Evolutionary conservation across 2,113 vertebrate genomes (phyloP).

Genomic region (Ursus arctos): DNA sequence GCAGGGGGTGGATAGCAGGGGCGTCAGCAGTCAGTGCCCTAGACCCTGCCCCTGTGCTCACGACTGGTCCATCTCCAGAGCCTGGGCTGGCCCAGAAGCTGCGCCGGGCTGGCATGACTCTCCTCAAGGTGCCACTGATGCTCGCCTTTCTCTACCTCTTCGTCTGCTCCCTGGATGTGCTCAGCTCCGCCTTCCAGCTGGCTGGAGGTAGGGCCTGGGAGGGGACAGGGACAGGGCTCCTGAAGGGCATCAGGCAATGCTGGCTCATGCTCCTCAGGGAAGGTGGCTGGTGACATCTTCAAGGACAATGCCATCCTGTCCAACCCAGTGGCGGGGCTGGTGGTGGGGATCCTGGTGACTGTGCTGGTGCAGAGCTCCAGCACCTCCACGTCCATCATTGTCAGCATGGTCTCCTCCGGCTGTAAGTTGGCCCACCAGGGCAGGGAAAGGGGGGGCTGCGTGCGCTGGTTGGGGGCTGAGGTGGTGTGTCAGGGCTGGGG

Average conservation of each 20-base stretch:
- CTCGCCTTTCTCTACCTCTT: conserved; percentile 95
- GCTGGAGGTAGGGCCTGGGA: conserved; percentile 90
- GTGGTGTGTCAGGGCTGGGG: not conserved
- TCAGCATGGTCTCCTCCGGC: conserved; percentile 97
- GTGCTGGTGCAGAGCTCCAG: conserved; percentile 97
- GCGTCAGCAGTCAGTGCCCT: not conserved
- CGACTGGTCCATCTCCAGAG: not conserved
- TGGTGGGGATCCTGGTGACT: conserved; percentile 95
- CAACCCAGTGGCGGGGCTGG: conserved; percentile 95
- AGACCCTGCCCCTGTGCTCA: not conserved
- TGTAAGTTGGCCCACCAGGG: conserved; percentile 87
- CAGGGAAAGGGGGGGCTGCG: not conserved
- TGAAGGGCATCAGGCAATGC: not conserved
- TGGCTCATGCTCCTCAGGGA: conserved; percentile 87
- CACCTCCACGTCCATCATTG: conserved; percentile 95
- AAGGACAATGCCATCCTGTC: conserved; percentile 94
- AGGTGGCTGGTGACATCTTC: conserved; percentile 96
- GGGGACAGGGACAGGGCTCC: not conserved
- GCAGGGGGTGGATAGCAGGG: not conserved
- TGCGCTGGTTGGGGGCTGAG: too few relatives aligned
- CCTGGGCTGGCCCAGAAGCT: conserved; percentile 15
- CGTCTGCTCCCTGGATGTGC: conserved; percentile 95
- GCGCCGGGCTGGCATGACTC: conserved; percentile 61
- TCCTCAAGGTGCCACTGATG: conserved; percentile 93
- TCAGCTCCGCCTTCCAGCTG: conserved; percentile 97